These are phyloP conservation scores for Dermolepida albohirtum DNA, from an alignment of 2,888 invertebrate species.

Conservation along the genomic window DNA sequence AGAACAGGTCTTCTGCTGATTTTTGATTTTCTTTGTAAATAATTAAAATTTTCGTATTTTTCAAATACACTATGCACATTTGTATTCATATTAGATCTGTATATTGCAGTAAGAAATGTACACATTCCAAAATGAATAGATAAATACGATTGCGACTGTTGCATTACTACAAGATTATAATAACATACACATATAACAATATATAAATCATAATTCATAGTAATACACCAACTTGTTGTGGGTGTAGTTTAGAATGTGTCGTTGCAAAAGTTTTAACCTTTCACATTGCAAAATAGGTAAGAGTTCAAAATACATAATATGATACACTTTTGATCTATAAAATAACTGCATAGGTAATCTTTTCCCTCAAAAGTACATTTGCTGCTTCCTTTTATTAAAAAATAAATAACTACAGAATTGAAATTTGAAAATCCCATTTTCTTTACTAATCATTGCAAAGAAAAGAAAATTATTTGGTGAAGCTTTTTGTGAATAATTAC, in stretches of 20 bases:
- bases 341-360: neutral
- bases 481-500: too few species aligned
- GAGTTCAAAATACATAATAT: conserved; percentile 22
- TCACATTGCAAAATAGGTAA: conserved; percentile 33
- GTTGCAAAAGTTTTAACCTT: conserved; percentile 37
- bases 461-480: too few species aligned
- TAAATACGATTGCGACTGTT: conserved; percentile 19
- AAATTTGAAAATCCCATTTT: too few species aligned
- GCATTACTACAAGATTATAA: conserved; percentile 19
- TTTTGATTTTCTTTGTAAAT: too few species aligned
- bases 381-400: too few species aligned
- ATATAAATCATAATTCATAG: conserved; percentile 41
- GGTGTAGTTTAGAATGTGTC: conserved; percentile 39
- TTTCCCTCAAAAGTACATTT: too few species aligned
- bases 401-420: too few species aligned
- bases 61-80: too few species aligned
- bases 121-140: conserved; percentile 26
- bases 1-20: too few species aligned
- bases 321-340: conserved; percentile 20
- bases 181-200: conserved; percentile 12
- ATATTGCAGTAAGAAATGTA: neutral
- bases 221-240: conserved; percentile 32
- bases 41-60: too few species aligned
- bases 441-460: too few species aligned
- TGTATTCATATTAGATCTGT: too few species aligned